Evolutionary conservation across 2,113 vertebrate species (phyloP).

Genomic region (Mustelus asterias): DNA sequence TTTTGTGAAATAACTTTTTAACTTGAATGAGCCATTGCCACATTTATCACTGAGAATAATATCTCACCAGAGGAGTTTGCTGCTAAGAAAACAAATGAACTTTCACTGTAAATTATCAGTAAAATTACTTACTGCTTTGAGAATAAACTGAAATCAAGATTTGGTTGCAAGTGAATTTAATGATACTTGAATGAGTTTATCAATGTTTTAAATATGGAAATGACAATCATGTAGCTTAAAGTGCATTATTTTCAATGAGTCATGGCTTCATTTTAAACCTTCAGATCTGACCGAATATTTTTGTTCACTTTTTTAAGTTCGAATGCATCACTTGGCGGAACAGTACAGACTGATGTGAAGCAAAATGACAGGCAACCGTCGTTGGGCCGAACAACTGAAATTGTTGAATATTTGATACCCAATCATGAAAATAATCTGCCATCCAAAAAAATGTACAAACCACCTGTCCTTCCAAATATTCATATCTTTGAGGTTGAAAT

Average conservation of each 20-base stretch:
- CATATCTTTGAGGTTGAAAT: constrained; percentile 59
- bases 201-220: background rate
- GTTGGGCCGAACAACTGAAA: background rate
- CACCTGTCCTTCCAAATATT: constrained; percentile 62
- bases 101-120: background rate
- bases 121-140: background rate
- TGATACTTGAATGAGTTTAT: background rate
- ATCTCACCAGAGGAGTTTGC: background rate
- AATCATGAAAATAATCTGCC: background rate
- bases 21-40: background rate
- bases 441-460: constrained; percentile 52
- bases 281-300: background rate
- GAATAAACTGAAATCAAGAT: background rate
- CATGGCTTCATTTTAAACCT: background rate
- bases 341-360: background rate
- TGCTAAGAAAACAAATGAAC: background rate
- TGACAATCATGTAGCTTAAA: background rate
- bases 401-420: background rate
- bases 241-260: background rate
- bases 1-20: background rate
- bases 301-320: constrained; percentile 2
- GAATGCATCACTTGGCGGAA: background rate
- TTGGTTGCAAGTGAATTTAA: background rate
- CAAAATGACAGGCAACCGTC: background rate
- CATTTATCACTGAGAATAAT: background rate